phyloP scores from a whole-genome alignment of 1,140 invertebrate genomes.

The Leptonema lineaticorne region DNA sequence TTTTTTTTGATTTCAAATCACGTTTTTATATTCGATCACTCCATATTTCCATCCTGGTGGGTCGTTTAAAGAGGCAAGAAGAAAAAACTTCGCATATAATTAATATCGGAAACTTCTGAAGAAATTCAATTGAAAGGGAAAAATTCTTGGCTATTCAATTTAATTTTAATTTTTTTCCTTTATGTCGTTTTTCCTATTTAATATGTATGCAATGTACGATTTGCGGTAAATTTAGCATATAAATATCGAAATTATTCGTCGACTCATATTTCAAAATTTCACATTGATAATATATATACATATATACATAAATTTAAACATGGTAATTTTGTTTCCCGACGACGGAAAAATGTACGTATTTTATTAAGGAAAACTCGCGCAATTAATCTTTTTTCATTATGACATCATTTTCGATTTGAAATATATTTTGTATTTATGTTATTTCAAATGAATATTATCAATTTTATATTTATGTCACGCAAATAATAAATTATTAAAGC shows the following conservation, averaged over 20 bases:
- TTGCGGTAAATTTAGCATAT: not conserved
- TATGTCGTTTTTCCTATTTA: not conserved
- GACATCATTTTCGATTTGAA: too few species aligned
- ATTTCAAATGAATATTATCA: too few species aligned
- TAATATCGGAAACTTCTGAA: constrained; percentile 36
- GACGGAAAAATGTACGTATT: too few species aligned
- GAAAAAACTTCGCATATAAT: constrained; percentile 38
- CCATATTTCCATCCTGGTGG: constrained; percentile 32
- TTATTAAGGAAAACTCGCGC: too few species aligned
- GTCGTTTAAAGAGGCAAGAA: constrained; percentile 34
- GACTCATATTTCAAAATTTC: too few species aligned
- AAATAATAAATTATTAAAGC: too few species aligned
- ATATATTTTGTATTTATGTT: too few species aligned
- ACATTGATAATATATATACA: too few species aligned
- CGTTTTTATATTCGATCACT: constrained; percentile 32
- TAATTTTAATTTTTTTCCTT: constrained; percentile 4
- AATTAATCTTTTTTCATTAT: too few species aligned
- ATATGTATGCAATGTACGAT: not conserved
- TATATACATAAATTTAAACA: too few species aligned
- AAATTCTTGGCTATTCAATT: constrained; percentile 8
- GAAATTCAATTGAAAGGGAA: constrained; percentile 14
- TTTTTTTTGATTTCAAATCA: constrained; percentile 37
- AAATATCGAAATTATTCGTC: not conserved
- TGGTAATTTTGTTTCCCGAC: too few species aligned
- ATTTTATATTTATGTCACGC: too few species aligned